Evolutionary conservation across 2,888 invertebrate species (phyloP), one percentile per base, ranked within the genome.

Genomic region (Lasioglossum oenotherae): DNA sequence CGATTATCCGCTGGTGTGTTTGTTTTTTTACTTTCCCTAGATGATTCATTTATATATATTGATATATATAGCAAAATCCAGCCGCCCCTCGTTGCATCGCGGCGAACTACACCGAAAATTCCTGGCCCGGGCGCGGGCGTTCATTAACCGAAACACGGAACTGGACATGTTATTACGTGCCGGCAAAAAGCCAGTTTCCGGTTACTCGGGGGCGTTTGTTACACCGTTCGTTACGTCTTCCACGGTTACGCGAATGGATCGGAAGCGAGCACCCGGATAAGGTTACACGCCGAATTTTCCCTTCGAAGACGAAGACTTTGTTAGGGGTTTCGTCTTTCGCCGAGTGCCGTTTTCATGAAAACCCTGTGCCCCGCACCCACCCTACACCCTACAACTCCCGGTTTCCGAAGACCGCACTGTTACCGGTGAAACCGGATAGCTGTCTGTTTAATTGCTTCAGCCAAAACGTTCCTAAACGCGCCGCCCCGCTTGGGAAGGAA

Each of bases 381-480:
- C 16, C 27, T 27, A 0, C 60, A 5, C 16, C 16, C 27, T 27
- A 1, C 27, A 12, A 12, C 60, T 27, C 64, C 16, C 64, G 2
- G 84, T 85, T 85, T 84, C 78, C 79, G 19, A 64, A 71, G 57
- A 60, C 64, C 79, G 79, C 75, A 71, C 78, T 71, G 67, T 46
- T 74, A 27, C 73, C 76, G 69, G 71, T 49, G 91, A 90, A 93
- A 93, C 89, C 86, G 88, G 91, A 93, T 93, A 92, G 84, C 87
- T 88, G 87, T 82, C 88, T 85, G 83, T 88, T 88, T 92, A 92
- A 92, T 92, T 93, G 92, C 91, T 92, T 87, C 69, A 73, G 89
- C 82, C 77, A 67, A 80, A 80, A 83, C 81, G 81, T 85, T 85
- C 80, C 84, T 81, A 81, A 86, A 86, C 87, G 85, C 84, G 60